A percentile compares a stretch with the other conserved stretches of the same genome.
These are phyloP conservation scores for Melieria crassipennis DNA, from an alignment of 2,888 invertebrate species.

Conservation along the genomic window DNA sequence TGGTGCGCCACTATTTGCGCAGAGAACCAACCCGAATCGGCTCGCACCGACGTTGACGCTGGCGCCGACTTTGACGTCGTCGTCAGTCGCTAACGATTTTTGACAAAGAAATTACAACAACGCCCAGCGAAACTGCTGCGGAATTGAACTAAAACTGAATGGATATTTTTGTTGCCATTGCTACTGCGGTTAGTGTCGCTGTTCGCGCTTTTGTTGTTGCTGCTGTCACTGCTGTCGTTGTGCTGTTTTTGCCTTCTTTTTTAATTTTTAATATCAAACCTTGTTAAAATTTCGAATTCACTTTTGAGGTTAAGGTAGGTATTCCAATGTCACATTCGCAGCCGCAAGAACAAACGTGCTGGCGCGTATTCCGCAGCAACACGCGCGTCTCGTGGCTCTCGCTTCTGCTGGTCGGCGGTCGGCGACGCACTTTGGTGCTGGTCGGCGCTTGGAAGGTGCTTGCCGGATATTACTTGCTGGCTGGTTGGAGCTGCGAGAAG, in stretches of 20 bases:
- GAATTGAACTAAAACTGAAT: slow-evolving; percentile 37
- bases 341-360: slow-evolving; percentile 42
- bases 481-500: no score
- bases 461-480: no score
- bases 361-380: slow-evolving; percentile 51
- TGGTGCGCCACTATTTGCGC: slow-evolving; percentile 4
- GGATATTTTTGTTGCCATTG: slow-evolving; percentile 37
- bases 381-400: slow-evolving; percentile 20
- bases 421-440: slow-evolving; percentile 40
- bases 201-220: slow-evolving; percentile 19
- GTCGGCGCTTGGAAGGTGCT: not conserved
- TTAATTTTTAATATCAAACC: slow-evolving; percentile 36
- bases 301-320: slow-evolving; percentile 61
- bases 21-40: slow-evolving; percentile 6
- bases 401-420: slow-evolving; percentile 36
- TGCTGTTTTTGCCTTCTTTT: slow-evolving; percentile 26
- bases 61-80: not conserved
- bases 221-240: slow-evolving; percentile 13
- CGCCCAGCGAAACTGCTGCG: slow-evolving; percentile 10
- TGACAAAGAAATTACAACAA: slow-evolving; percentile 39
- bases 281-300: slow-evolving; percentile 44
- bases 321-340: slow-evolving; percentile 57
- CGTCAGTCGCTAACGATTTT: slow-evolving; percentile 34
- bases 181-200: not conserved
- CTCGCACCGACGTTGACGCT: not conserved